These are phyloP conservation scores for Pipistrellus nathusii DNA, from an alignment of 2,797 vertebrate species.

Conservation along the genomic window DNA sequence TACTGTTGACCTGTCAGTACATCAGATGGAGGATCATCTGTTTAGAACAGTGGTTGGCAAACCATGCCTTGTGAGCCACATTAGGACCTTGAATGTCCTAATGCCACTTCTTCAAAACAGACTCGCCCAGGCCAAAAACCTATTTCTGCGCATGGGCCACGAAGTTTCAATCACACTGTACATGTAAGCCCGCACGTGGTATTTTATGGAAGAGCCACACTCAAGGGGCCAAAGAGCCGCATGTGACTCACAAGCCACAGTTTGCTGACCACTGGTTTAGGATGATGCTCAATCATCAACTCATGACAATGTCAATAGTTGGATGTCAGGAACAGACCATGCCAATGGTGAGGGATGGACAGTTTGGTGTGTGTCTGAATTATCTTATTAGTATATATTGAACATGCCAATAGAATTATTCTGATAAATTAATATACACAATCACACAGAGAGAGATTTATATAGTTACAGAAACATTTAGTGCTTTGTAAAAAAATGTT, in stretches of 20 bases:
- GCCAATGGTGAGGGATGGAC: not conserved
- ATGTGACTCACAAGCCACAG: no score
- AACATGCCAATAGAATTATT: conserved; percentile 22
- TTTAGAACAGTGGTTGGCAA: no score
- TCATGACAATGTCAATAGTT: not conserved
- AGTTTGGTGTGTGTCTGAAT: not conserved
- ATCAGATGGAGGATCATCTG: not conserved
- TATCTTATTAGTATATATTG: conserved; percentile 58
- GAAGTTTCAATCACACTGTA: no score
- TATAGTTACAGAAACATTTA: not conserved
- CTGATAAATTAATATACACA: conserved; percentile 42
- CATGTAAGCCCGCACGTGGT: no score
- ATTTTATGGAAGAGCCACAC: no score
- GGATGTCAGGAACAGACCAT: not conserved
- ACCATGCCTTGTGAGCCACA: no score
- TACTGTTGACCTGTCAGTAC: not conserved
- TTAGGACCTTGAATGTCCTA: no score
- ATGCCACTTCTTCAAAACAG: no score
- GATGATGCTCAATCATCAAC: not conserved
- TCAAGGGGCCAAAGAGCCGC: no score
- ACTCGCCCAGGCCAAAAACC: no score
- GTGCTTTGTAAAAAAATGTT: not conserved
- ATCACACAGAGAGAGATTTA: not conserved
- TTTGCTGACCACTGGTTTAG: no score
- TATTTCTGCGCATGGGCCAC: no score